A percentile compares a stretch with the other conserved stretches of the same genome.
phyloP scores from a whole-genome alignment of 2,797 vertebrate species.

The Dicrostonyx torquatus region DNA sequence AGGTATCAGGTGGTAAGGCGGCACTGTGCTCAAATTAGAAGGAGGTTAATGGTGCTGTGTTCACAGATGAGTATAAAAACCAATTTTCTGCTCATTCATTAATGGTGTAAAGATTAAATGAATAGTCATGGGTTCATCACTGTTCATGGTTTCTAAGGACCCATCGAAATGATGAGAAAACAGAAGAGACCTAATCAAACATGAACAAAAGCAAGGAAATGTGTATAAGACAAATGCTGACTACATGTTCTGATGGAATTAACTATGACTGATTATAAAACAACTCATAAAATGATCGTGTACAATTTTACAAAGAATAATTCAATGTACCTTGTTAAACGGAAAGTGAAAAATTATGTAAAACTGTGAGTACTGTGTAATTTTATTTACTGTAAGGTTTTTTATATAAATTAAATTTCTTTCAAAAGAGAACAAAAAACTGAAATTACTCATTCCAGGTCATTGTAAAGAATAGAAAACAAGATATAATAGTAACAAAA shows the following conservation, averaged over 20 bases:
- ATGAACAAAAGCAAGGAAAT: slow-evolving; percentile 29
- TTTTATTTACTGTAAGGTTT: slow-evolving; percentile 5
- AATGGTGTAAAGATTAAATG: not conserved
- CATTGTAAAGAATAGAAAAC: slow-evolving; percentile 15
- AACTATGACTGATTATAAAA: slow-evolving; percentile 37
- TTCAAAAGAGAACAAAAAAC: not conserved
- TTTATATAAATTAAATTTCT: slow-evolving; percentile 7
- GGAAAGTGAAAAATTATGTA: slow-evolving; percentile 39
- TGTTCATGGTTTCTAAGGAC: slow-evolving; percentile 7
- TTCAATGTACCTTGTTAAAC: not conserved
- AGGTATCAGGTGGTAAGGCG: not conserved
- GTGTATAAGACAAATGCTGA: not conserved
- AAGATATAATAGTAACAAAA: not conserved
- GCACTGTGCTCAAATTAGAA: not conserved
- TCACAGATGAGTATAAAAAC: not conserved
- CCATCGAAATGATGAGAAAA: slow-evolving; percentile 15
- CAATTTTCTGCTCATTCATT: slow-evolving; percentile 49
- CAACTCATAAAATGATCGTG: slow-evolving; percentile 45
- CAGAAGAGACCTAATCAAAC: not conserved
- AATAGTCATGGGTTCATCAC: not conserved
- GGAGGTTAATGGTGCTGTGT: not conserved
- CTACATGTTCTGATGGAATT: not conserved
- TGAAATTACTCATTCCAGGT: not conserved
- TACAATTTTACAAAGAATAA: slow-evolving; percentile 22
- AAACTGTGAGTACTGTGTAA: slow-evolving; percentile 9